A percentile compares a stretch with the other conserved stretches of the same genome.
These are phyloP conservation scores for Centropristis striata DNA, from an alignment of 2,113 vertebrate species.

Conservation along the genomic window DNA sequence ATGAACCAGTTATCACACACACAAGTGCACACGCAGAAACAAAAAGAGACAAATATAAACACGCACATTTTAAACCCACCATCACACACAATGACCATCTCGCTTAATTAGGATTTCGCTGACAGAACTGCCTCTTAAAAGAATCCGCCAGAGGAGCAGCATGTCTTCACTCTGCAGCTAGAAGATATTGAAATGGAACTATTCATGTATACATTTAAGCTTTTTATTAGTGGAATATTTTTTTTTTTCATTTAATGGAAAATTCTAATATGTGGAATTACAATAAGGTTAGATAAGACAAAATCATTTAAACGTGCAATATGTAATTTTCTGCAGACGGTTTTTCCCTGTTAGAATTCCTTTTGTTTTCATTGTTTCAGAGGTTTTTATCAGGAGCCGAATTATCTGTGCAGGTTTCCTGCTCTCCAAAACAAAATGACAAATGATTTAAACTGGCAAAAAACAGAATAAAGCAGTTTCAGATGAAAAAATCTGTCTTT, in stretches of 20 bases:
- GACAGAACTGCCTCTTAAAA: conserved; percentile 6
- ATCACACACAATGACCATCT: conserved; percentile 9
- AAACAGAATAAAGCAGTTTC: too few species aligned
- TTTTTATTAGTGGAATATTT: too few species aligned
- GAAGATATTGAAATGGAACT: neutral
- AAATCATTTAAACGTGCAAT: neutral
- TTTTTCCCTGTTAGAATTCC: too few species aligned
- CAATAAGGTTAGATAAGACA: neutral
- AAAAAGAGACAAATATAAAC: conserved; percentile 17
- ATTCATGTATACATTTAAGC: neutral
- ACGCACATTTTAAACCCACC: neutral
- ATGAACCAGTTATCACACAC: conserved; percentile 44
- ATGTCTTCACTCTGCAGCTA: neutral
- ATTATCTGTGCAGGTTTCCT: too few species aligned
- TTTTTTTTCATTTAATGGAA: neutral
- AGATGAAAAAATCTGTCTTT: too few species aligned
- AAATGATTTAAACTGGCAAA: too few species aligned
- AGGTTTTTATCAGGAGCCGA: too few species aligned
- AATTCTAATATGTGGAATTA: neutral
- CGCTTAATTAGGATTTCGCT: conserved; percentile 26
- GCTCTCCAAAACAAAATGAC: too few species aligned
- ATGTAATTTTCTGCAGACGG: too few species aligned
- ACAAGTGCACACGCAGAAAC: neutral
- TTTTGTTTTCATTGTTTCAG: too few species aligned
- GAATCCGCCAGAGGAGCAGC: neutral